These are phyloP conservation scores for Hipposideros armiger DNA, from an alignment of 2,113 vertebrate species.

Conservation along the genomic window DNA sequence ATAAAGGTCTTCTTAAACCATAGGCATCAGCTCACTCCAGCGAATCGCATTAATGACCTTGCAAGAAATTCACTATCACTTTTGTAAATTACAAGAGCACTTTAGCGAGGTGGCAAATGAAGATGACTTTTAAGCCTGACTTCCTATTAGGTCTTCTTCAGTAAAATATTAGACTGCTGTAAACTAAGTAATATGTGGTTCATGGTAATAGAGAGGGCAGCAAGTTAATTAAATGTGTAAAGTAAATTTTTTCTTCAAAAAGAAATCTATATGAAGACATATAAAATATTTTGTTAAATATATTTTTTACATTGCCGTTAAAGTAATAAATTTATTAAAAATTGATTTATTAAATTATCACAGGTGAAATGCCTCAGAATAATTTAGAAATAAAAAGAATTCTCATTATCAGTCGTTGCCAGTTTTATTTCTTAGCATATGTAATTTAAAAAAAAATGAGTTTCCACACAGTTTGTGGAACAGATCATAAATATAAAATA, in stretches of 20 bases:
- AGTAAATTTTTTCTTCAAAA: neutral
- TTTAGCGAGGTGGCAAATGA: constrained; percentile 46
- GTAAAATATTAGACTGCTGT: neutral
- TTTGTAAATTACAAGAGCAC: constrained; percentile 17
- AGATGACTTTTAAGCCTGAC: constrained; percentile 9
- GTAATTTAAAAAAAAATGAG: neutral
- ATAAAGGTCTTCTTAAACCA: constrained; percentile 14
- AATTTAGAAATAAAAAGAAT: neutral
- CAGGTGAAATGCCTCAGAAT: neutral
- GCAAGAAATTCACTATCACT: constrained; percentile 18
- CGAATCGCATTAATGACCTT: constrained; percentile 26
- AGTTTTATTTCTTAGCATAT: neutral
- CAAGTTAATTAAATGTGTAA: neutral
- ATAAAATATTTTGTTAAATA: neutral
- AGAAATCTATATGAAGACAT: neutral
- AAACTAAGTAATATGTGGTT: neutral
- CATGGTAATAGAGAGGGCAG: neutral
- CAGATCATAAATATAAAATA: neutral
- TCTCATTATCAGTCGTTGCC: neutral
- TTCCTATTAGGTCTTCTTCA: neutral
- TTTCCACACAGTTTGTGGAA: neutral
- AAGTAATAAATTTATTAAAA: neutral
- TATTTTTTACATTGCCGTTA: neutral
- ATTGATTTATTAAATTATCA: neutral
- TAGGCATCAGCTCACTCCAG: neutral